These are phyloP conservation scores for Parthenolecanium corni DNA, from an alignment of 2,888 invertebrate genomes.

Conservation along the genomic window DNA sequence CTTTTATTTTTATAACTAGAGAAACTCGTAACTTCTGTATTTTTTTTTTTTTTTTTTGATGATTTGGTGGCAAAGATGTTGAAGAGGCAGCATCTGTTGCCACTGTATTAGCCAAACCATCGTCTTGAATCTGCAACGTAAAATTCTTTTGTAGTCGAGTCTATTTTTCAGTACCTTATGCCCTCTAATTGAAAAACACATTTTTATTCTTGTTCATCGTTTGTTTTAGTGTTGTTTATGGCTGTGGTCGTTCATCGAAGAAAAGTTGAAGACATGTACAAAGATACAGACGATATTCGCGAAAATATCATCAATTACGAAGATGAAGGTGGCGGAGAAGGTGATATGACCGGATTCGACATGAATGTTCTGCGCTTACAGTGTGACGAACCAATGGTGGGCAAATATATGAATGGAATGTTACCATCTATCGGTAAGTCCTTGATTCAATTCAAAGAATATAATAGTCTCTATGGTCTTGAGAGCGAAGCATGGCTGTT, in stretches of 20 bases:
- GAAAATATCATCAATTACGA: constrained; percentile 97
- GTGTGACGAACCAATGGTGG: constrained; percentile 44
- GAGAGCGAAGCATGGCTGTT: no score
- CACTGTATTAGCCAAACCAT: no score
- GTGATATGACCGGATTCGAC: constrained; percentile 82
- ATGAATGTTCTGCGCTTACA: constrained; percentile 62
- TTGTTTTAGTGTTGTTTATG: constrained; percentile 59
- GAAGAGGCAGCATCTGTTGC: no score
- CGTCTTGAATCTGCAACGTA: no score
- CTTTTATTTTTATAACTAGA: no score
- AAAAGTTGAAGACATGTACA: constrained; percentile 74
- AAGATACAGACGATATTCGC: constrained; percentile 88
- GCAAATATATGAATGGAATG: constrained; percentile 3
- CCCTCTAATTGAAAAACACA: no score
- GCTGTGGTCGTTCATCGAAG: constrained; percentile 80
- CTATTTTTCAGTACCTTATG: no score
- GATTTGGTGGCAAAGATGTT: no score
- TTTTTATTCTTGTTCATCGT: no score
- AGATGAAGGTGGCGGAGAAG: constrained; percentile 97
- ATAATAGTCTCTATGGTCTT: background rate
- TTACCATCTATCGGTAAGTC: constrained; percentile 14
- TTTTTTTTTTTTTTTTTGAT: no score
- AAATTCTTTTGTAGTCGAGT: no score
- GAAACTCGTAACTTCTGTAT: no score
- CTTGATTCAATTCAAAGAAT: background rate